phyloP scores from a whole-genome alignment of 2,888 invertebrate species.

The Plebejus anna region DNA sequence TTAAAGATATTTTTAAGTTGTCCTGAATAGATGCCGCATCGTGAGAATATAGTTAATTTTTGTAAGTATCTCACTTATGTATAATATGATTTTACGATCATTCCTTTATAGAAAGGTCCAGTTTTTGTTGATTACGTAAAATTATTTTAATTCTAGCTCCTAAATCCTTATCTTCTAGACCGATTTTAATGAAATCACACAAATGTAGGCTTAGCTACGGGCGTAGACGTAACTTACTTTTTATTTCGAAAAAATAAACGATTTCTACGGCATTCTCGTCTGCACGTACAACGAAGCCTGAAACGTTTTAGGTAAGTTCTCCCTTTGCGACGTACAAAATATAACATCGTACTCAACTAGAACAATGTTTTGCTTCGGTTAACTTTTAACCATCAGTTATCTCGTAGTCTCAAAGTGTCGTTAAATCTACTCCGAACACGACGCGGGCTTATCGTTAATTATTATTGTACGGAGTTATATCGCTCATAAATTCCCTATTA shows the following conservation, averaged over 20 bases:
- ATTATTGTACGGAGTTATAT: constrained; percentile 11
- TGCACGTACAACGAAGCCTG: no score
- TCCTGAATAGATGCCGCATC: not conserved
- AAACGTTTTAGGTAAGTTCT: no score
- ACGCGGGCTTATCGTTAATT: constrained; percentile 7
- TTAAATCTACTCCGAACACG: not conserved
- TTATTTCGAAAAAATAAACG: no score
- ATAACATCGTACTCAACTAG: not conserved
- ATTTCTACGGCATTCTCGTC: no score
- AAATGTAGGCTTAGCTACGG: no score
- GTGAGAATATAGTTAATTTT: not conserved
- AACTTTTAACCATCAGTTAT: constrained; percentile 7
- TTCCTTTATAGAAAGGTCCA: no score
- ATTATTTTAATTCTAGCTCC: no score
- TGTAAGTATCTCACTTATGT: not conserved
- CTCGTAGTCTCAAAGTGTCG: not conserved
- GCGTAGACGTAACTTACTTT: no score
- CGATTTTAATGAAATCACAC: not conserved
- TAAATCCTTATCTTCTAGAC: no score
- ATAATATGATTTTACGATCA: no score
- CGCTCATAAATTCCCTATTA: not conserved
- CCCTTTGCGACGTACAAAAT: not conserved
- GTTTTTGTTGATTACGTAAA: no score
- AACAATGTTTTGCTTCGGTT: not conserved
- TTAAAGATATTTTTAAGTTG: not conserved